Evolutionary conservation across 2,888 invertebrate species (phyloP), one percentile per base, ranked within the genome.

Genomic region (Drosophila nr. medialis): DNA sequence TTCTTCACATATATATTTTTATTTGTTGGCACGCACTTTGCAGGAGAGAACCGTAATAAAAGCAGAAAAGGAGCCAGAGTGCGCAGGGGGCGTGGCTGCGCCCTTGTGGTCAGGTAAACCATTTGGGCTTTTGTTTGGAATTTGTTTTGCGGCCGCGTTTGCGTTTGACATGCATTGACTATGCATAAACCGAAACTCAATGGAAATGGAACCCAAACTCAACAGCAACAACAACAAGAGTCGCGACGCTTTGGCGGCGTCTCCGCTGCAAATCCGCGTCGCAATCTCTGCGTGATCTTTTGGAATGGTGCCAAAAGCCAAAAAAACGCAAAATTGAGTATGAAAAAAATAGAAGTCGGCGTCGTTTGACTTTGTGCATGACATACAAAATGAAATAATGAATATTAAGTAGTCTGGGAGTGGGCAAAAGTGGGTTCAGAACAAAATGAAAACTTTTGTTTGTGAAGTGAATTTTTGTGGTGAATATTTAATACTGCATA

Each of bases 141-240:
- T 71, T 77, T 50, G 48, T 45, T 61, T 71, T 64, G 72, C 34
- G 63, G 79, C 62, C 66, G 51, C 62, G 77, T 80, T 83, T 77
- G 89, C 83, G 83, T 84, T 84, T 84, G 89, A 88, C 83, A 84
- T 84, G 83, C 83, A 84, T 89, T 80, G 89, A 80, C 89, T 89
- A 79, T 80, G 80, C 85, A 83, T 81, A 76, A 74, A 60, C 64
- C 64, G 49, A 51, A 56, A 50, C 55, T 21, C 29, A 71, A 63
- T 54, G 42, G 38, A 66, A 61, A 38, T 53, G 51, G 30, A 51
- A 73, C 50, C 15, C 8, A 56, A 56, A 29, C 29, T 30, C 30
- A 56, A 15, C 29, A 2, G 5, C 5, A 40, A n/a, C 36, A 54
- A n/a, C 30, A 29, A 30, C 5, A 59, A 74, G 67, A 80, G 71